These are phyloP conservation scores for Malacosoma neustria DNA, from an alignment of 2,888 invertebrate genomes.

Conservation along the genomic window DNA sequence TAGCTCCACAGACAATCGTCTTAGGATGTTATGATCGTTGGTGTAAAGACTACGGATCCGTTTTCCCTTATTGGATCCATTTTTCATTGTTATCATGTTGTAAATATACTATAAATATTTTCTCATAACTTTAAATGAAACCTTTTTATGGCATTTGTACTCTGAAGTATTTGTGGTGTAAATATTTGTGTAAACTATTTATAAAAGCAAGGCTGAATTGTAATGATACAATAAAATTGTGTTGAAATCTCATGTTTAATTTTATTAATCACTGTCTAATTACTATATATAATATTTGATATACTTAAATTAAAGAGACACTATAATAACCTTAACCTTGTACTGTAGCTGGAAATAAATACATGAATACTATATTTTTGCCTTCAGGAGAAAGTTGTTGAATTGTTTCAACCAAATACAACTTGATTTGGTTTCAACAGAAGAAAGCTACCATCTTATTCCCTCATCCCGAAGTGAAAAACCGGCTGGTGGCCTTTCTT, in stretches of 20 bases:
- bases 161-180: slow-evolving; percentile 57
- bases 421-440: too few relatives aligned
- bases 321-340: too few relatives aligned
- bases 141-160: slow-evolving; percentile 68
- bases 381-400: too few relatives aligned
- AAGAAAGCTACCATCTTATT: too few relatives aligned
- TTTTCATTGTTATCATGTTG: slow-evolving; percentile 30
- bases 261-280: too few relatives aligned
- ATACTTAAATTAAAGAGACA: too few relatives aligned
- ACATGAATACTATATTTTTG: too few relatives aligned
- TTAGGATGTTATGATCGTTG: slow-evolving; percentile 71
- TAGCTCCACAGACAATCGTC: slow-evolving; percentile 58
- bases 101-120: slow-evolving; percentile 42
- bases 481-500: too few relatives aligned
- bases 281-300: too few relatives aligned
- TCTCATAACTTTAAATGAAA: slow-evolving; percentile 42
- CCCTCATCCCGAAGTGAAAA: too few relatives aligned
- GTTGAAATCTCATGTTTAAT: slow-evolving; percentile 47
- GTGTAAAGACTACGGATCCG: slow-evolving; percentile 39
- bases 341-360: too few relatives aligned
- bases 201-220: slow-evolving; percentile 74
- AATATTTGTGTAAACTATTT: slow-evolving; percentile 67
- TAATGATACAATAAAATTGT: slow-evolving; percentile 74
- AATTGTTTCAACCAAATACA: too few relatives aligned
- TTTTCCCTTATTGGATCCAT: slow-evolving; percentile 27